Evolutionary conservation across 1,140 invertebrate species (phyloP).

Genomic region (Battus philenor): DNA sequence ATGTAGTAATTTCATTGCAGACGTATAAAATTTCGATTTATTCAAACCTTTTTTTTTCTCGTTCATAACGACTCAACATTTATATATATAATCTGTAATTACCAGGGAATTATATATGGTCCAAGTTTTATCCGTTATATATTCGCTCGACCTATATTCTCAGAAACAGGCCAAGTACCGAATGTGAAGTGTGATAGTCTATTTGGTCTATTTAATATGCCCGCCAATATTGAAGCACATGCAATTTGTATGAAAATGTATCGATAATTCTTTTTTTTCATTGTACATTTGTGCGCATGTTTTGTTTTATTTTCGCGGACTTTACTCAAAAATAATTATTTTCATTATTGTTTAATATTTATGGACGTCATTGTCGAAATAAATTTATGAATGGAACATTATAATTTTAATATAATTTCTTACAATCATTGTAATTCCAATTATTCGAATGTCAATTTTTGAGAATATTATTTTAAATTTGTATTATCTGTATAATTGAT

Average conservation of each 20-base stretch:
- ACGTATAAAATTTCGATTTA: no score
- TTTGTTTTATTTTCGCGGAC: no score
- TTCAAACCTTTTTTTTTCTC: no score
- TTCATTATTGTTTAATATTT: background rate
- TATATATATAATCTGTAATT: no score
- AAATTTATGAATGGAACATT: no score
- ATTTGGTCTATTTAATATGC: slow-evolving; percentile 6
- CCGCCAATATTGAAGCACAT: no score
- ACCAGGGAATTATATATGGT: no score
- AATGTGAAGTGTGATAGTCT: slow-evolving; percentile 14
- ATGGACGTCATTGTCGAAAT: slow-evolving; percentile 10
- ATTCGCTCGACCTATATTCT: slow-evolving; percentile 9
- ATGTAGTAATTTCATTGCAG: no score
- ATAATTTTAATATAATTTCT: background rate
- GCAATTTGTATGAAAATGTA: no score
- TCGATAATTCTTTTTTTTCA: background rate
- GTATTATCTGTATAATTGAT: slow-evolving; percentile 12
- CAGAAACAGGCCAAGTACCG: slow-evolving; percentile 12
- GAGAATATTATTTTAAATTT: slow-evolving; percentile 12
- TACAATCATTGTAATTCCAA: background rate
- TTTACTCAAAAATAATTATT: no score
- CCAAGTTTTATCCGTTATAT: background rate
- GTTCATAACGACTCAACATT: no score
- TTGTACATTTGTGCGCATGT: background rate
- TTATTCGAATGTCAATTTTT: slow-evolving; percentile 7